phyloP scores from a whole-genome alignment of 2,888 invertebrate genomes.

The Bellardia pandia region DNA sequence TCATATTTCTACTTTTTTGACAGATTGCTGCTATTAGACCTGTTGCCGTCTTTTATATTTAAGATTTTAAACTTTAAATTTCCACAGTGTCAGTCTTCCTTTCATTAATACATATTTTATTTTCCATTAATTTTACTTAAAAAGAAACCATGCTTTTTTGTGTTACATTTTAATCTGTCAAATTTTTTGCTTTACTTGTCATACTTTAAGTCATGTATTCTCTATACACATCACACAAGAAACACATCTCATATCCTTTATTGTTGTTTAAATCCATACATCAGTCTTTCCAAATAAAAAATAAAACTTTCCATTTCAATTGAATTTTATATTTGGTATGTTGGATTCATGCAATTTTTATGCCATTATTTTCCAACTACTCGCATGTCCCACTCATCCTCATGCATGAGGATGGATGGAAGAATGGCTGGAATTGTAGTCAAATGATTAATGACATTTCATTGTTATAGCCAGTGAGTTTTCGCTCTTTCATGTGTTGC shows the following conservation, averaged over 20 bases:
- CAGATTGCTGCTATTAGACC: background rate
- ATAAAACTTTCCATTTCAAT: conserved; percentile 49
- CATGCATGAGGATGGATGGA: conserved; percentile 3
- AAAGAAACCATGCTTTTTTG: background rate
- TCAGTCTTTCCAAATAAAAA: background rate
- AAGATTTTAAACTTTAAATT: background rate
- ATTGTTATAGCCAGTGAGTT: conserved; percentile 40
- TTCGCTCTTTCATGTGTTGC: conserved; percentile 42
- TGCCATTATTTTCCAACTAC: background rate
- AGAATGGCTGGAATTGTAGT: conserved; percentile 22
- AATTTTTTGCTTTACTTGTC: conserved; percentile 52
- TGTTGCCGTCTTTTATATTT: background rate
- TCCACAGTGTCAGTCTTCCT: background rate
- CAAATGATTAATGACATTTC: conserved; percentile 60
- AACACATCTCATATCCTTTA: background rate
- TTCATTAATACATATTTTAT: conserved; percentile 3
- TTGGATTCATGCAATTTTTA: conserved; percentile 45
- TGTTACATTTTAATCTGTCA: conserved; percentile 39
- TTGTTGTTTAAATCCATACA: background rate
- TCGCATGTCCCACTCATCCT: conserved; percentile 1
- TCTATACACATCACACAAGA: background rate
- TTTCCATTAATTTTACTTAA: conserved; percentile 32
- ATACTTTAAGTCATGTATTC: conserved; percentile 48
- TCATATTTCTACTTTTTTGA: too few species aligned
- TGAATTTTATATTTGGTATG: conserved; percentile 10